phyloP scores from a whole-genome alignment of 30 jellyfish, hydroid and myxozoan species.

The Clytia hemisphaerica region DNA sequence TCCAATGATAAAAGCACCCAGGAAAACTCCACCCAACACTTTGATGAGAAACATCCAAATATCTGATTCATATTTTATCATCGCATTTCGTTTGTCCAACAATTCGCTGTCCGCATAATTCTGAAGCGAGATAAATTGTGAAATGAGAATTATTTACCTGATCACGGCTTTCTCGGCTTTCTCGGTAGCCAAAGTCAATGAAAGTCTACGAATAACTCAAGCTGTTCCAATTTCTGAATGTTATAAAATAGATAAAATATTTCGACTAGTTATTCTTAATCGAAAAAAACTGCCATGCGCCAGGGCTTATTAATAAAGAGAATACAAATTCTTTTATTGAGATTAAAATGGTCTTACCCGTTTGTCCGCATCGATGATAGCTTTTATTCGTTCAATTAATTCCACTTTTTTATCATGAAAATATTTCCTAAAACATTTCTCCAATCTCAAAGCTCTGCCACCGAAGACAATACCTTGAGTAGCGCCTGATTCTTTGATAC shows the following conservation, averaged over 20 bases:
- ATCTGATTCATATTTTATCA: background rate
- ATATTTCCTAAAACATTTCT: conserved; percentile 8
- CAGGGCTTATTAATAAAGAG: no score
- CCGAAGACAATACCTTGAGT: conserved; percentile 6
- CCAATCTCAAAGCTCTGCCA: conserved; percentile 8
- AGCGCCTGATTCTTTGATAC: background rate
- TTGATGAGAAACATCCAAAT: conserved; percentile 1
- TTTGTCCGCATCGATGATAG: background rate
- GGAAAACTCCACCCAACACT: background rate
- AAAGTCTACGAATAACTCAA: background rate
- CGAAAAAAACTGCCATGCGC: no score
- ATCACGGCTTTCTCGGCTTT: no score
- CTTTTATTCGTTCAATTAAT: background rate
- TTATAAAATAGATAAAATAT: no score
- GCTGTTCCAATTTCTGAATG: background rate
- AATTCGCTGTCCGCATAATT: background rate
- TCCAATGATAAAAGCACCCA: background rate
- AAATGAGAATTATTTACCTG: no score
- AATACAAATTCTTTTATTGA: no score
- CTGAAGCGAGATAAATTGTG: background rate
- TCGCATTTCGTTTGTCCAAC: background rate
- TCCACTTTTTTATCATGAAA: background rate
- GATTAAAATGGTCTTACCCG: background rate
- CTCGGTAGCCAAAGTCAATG: no score
- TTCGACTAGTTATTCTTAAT: no score